These are phyloP conservation scores for Psittacula cyanocephala DNA, from an alignment of 2,113 vertebrate species.

Conservation along the genomic window DNA sequence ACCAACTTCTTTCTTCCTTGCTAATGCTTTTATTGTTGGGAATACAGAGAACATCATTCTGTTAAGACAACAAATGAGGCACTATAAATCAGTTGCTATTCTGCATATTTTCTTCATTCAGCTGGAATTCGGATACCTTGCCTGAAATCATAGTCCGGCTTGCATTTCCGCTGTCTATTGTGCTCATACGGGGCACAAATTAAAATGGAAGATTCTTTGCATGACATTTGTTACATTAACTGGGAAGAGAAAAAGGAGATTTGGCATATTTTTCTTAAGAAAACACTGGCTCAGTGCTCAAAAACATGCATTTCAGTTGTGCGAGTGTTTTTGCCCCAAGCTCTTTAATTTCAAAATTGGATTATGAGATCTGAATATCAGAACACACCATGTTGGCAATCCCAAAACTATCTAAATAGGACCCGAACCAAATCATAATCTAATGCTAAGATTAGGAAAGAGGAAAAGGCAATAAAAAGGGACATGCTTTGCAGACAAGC, in stretches of 20 bases:
- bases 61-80: conserved; percentile 43
- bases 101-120: conserved; percentile 47
- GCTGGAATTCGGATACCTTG: conserved; percentile 43
- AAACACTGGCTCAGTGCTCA: conserved; percentile 27
- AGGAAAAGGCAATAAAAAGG: not conserved
- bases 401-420: conserved; percentile 54
- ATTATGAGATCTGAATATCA: conserved; percentile 67
- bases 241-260: conserved; percentile 35
- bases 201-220: not conserved
- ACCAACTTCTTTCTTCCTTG: not conserved
- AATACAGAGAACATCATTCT: conserved; percentile 31
- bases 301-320: conserved; percentile 27
- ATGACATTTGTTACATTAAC: conserved; percentile 5
- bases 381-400: conserved; percentile 48
- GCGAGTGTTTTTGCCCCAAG: conserved; percentile 9
- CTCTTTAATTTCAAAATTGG: conserved; percentile 60
- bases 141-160: not conserved
- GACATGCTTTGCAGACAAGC: conserved; percentile 5
- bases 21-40: conserved; percentile 49
- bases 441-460: not conserved
- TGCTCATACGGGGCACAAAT: not conserved
- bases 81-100: conserved; percentile 40
- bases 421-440: conserved; percentile 41
- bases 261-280: conserved; percentile 4
- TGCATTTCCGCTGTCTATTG: not conserved